A percentile compares a stretch with the other conserved stretches of the same genome.
Evolutionary conservation across 2,888 invertebrate species (phyloP).

Genomic region (Dynastes hyllus): DNA sequence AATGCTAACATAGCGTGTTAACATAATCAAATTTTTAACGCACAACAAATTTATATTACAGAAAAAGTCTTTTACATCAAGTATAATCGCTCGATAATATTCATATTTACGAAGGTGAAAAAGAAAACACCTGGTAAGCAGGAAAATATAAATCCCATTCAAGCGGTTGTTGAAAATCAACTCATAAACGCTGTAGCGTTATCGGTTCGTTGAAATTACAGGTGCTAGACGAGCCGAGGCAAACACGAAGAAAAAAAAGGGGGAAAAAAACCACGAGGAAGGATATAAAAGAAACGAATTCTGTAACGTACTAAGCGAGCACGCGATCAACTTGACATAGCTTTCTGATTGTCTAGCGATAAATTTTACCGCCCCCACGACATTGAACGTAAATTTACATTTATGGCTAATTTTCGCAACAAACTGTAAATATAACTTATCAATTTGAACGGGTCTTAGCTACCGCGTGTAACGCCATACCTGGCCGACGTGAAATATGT

Average conservation of each 20-base stretch:
- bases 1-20: background rate
- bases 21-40: background rate
- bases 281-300: slow-evolving; percentile 4
- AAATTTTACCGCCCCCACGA: slow-evolving; percentile 22
- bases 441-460: slow-evolving; percentile 17
- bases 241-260: background rate
- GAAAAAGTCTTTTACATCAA: background rate
- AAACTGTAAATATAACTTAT: slow-evolving; percentile 44
- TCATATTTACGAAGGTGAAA: background rate
- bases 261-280: too few relatives aligned
- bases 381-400: slow-evolving; percentile 39
- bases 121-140: background rate
- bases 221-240: background rate
- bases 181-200: slow-evolving; percentile 26
- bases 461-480: background rate
- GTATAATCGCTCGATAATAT: too few relatives aligned
- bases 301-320: background rate
- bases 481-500: slow-evolving; percentile 1
- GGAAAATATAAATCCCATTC: slow-evolving; percentile 6
- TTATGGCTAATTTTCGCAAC: slow-evolving; percentile 41
- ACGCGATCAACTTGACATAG: slow-evolving; percentile 54
- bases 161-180: slow-evolving; percentile 30
- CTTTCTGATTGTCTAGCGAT: slow-evolving; percentile 46
- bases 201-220: slow-evolving; percentile 30
- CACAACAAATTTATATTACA: slow-evolving; percentile 3